Evolutionary conservation across 2,888 invertebrate species (phyloP).

Genomic region (Caenorhabditis drosophilae): DNA sequence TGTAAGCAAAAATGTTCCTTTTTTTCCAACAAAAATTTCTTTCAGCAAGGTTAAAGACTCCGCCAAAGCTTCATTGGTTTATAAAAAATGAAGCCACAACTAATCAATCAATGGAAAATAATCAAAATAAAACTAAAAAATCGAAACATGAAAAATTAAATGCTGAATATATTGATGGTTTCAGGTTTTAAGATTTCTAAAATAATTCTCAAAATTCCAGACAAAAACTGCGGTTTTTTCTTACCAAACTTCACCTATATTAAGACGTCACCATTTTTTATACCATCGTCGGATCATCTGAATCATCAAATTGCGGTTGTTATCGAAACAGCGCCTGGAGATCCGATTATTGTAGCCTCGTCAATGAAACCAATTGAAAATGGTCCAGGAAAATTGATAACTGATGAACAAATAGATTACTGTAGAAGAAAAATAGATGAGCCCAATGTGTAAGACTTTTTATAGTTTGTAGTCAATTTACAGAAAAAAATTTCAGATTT

Average conservation of each 20-base stretch:
- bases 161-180: background rate
- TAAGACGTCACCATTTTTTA: slow-evolving; percentile 4
- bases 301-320: slow-evolving; percentile 13
- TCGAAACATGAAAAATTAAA: slow-evolving; percentile 1
- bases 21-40: too few species aligned
- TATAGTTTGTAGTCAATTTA: too few species aligned
- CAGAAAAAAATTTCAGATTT: slow-evolving; percentile 17
- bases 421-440: slow-evolving; percentile 5
- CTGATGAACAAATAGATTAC: slow-evolving; percentile 18
- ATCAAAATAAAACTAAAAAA: background rate
- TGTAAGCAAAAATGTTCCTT: too few species aligned
- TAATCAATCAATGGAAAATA: too few species aligned
- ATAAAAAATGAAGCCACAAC: too few species aligned
- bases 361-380: background rate
- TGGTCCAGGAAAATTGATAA: slow-evolving; percentile 8
- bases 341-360: too few species aligned
- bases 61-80: slow-evolving; percentile 14
- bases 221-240: slow-evolving; percentile 8
- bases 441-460: background rate
- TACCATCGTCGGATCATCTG: slow-evolving; percentile 8
- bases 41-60: background rate
- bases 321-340: slow-evolving; percentile 15
- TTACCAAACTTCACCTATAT: too few species aligned
- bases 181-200: background rate
- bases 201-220: background rate